A percentile compares a stretch with the other conserved stretches of the same genome.
Evolutionary conservation across 2,888 invertebrate genomes (phyloP).

Genomic region (Drosophila anomalata): DNA sequence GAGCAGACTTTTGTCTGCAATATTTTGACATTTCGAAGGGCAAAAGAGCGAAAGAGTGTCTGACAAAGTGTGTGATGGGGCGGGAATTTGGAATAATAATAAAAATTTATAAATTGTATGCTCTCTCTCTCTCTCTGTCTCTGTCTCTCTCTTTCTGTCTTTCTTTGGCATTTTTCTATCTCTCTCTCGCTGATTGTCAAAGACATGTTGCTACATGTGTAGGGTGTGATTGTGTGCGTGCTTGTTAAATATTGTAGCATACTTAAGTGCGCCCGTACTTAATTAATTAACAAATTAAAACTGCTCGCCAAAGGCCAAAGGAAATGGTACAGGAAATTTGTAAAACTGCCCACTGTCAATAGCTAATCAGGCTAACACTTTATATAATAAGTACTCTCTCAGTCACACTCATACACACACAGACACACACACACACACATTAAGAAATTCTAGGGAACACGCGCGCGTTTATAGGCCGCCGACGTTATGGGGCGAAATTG

Average conservation of each 20-base stretch:
- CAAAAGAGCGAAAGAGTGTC: constrained; percentile 53
- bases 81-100: constrained; percentile 54
- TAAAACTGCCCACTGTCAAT: constrained; percentile 37
- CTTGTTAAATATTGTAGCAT: constrained; percentile 55
- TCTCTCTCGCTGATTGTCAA: constrained; percentile 33
- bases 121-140: neutral
- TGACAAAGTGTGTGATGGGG: constrained; percentile 1
- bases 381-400: constrained; percentile 67
- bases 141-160: neutral
- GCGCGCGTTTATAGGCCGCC: constrained; percentile 40
- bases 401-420: constrained; percentile 30
- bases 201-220: constrained; percentile 67
- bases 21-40: constrained; percentile 78
- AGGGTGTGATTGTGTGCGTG: constrained; percentile 25
- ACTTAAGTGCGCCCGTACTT: constrained; percentile 59
- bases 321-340: constrained; percentile 43
- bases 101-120: constrained; percentile 54
- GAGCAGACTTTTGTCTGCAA: constrained; percentile 56
- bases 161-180: neutral
- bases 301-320: constrained; percentile 19
- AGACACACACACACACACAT: constrained; percentile 16
- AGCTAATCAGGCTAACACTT: constrained; percentile 54
- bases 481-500: constrained; percentile 19
- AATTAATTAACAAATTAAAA: constrained; percentile 56
- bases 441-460: constrained; percentile 33